Base-by-base conservation (phyloP, 64 coral and sea anemone genomes). In the Montipora efflorescens region DNA sequence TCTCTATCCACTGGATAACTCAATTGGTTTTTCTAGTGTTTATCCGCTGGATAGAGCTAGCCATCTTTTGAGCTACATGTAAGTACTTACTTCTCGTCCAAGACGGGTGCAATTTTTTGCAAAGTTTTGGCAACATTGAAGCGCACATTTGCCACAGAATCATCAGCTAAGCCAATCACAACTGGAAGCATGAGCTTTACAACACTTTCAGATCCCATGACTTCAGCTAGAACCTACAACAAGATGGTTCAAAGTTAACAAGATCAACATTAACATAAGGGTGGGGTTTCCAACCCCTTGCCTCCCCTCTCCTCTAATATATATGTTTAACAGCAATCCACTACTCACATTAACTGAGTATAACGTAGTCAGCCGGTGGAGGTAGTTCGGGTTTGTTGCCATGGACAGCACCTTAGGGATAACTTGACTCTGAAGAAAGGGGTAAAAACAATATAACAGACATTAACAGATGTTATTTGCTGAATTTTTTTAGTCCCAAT, bases 81-180 rank as follows among this genome's bases (percentile, higher is more conserved):
- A n/a, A 52, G 8, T 14, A 94, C 92, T 78, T 87, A 99, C 98
- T 64, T 79, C 49, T 84, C 92, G 64, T 99, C 98, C 80, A 99
- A 82, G 47, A 92, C 84, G 0, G 98, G 98, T 18, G 92, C 98
- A 75, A 99, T 96, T 96, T 99, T 99, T 81, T 99, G 98, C 13
- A 99, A 86, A 19, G 98, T 99, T 76, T 99, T 99, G 58, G 98
- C 98, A 59, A 98, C 98, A 96, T 96, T 96, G 81, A 99, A 96
- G 67, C 94, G 91, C 52, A 99, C 98, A 81, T 99, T 96, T 23
- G 98, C 98, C 44, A 98, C 97, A 22, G 88, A 77, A 87, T 98
- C 97, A 67, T 85, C 90, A 62, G 97, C 88, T 62, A 98, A 75
- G 92, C 79, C 91, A 36, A 98, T 89, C 47, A 98, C 97, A 46